Conservation (phyloP, 2,888 invertebrate genomes). For the Orthosia gothica region DNA sequence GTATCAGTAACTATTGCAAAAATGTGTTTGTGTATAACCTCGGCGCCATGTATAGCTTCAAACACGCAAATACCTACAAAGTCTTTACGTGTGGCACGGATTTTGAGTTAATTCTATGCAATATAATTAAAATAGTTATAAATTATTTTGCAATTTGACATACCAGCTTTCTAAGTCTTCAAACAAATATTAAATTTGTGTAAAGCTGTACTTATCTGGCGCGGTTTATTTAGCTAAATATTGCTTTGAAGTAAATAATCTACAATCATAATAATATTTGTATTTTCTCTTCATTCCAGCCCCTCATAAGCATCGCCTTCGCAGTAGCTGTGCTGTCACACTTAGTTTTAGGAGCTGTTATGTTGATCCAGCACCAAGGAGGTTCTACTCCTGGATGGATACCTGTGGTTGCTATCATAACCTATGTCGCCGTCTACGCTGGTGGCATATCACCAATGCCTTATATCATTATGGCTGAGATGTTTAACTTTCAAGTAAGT, state of each 20-base stretch:
- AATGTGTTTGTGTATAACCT: background rate
- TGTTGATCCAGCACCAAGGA: constrained; percentile 70
- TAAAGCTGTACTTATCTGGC: no score
- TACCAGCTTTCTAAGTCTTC: no score
- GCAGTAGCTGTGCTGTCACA: constrained; percentile 65
- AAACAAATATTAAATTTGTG: no score
- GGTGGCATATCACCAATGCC: constrained; percentile 76
- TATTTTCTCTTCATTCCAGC: constrained; percentile 63
- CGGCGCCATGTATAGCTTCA: background rate
- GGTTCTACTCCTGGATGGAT: constrained; percentile 72
- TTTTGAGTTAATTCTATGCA: background rate
- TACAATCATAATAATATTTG: no score
- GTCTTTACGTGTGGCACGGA: background rate
- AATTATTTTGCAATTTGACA: no score
- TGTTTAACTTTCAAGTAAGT: constrained; percentile 80
- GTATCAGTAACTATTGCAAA: background rate
- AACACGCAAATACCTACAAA: background rate
- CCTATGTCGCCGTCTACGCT: constrained; percentile 71
- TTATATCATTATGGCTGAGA: constrained; percentile 78
- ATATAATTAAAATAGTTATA: no score
- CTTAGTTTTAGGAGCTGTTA: constrained; percentile 66
- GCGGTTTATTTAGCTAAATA: no score
- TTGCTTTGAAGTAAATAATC: no score
- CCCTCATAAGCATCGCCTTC: constrained; percentile 66
- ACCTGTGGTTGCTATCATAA: constrained; percentile 70